Evolutionary conservation across 2,888 invertebrate species (phyloP), one percentile per base, ranked within the genome.

Genomic region (Macrophya alboannulata): DNA sequence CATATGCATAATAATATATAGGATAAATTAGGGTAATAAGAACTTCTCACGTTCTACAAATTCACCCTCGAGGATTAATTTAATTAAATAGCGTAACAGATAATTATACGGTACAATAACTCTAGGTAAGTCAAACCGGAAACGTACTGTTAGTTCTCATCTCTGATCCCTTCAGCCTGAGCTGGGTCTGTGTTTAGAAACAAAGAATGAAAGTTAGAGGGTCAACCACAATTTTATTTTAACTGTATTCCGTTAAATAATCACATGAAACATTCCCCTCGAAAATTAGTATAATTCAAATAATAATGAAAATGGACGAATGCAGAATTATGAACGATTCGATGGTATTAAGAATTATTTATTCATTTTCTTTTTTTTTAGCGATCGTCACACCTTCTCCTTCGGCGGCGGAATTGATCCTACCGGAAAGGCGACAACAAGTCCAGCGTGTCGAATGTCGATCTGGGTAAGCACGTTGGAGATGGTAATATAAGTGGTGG

Each of bases 401-500:
- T 77, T 77, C 77, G 43, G 25, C 37, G 21, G 51, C 17, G 9
- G 17, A 21, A 10, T 10, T 37, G 55, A 51, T 37, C 37, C 17
- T n/a, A 77, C 77, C 77, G 77, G 77, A 62, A 81, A 81, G 59
- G 15, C 81, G 17, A 62, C 43, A 45, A 25, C 21, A 45, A 74
- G 72, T 74, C 72, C 72, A 74, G 72, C 72, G 72, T 81, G 59
- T 81, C 81, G 81, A 45, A 45, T 81, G 59, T 81, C 81, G 81
- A 45, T 72, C 45, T 45, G 4, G 40, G 77, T 51, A 77, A 48
- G 51, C 6, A 55, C 77, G 87, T 87, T 86, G 86, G 85, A 84
- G 90, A 90, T 87, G 89, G 88, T 87, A 89, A 89, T 87, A 88
- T 88, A 87, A 87, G 87, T 86, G 68, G 83, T 68, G 71, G 83